Percentiles rank a stretch among this genome's conserved stretches.
phyloP scores from a whole-genome alignment of 2,113 vertebrate species.

The Erythrocebus patas region DNA sequence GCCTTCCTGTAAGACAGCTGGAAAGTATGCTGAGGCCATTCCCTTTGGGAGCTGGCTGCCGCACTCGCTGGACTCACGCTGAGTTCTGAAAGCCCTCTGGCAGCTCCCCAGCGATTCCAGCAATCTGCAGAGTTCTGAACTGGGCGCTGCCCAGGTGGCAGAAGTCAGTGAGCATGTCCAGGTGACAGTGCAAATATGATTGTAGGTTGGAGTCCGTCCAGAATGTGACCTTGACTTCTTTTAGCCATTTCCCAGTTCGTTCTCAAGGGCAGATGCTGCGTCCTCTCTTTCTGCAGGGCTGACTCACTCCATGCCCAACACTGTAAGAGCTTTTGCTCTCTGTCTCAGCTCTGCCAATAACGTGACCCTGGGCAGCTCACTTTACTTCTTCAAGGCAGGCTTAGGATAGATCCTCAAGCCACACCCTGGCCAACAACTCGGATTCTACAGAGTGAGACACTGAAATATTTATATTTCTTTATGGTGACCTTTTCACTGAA shows the following conservation, averaged over 20 bases:
- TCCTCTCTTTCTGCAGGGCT: neutral
- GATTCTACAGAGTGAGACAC: neutral
- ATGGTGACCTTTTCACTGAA: neutral
- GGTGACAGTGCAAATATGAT: neutral
- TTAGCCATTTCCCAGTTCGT: neutral
- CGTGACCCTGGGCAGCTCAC: neutral
- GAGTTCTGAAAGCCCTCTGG: neutral
- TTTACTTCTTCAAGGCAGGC: neutral
- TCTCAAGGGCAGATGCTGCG: neutral
- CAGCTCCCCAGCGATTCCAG: neutral
- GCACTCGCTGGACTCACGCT: neutral
- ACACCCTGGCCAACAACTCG: neutral
- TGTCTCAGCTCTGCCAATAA: neutral
- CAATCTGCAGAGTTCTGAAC: neutral
- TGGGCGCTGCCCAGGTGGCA: neutral
- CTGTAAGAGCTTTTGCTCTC: neutral
- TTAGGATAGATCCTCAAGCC: neutral
- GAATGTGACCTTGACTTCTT: slow-evolving; percentile 6
- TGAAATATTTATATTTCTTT: neutral
- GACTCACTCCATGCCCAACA: neutral
- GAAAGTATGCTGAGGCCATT: neutral
- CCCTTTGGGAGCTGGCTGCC: neutral
- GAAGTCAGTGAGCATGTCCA: neutral
- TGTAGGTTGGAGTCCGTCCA: neutral
- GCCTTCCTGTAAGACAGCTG: neutral